Evolutionary conservation across 2,888 invertebrate species (phyloP), one percentile per base, ranked within the genome.

Genomic region (Megamerina dolium): DNA sequence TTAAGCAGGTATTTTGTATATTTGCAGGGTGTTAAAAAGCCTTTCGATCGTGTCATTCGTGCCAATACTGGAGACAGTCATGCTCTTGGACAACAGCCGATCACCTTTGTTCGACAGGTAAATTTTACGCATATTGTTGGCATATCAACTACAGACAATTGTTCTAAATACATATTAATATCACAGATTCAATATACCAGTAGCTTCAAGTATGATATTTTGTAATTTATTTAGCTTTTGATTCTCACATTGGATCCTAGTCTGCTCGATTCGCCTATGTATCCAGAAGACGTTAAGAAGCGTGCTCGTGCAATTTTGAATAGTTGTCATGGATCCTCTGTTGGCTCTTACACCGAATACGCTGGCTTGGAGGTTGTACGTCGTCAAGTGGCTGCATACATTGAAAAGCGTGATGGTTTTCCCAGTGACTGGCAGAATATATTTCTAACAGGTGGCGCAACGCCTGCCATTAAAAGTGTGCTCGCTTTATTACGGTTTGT

Each of bases 51-150:
- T 70, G 95, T 99, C 38, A 90, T 97, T 64, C 85, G 87, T 62
- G 95, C 96, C 1, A 99, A 99, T 73, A 94, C 99, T 62, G 99
- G 99, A 27, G 99, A 99, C 74, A 93, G 95, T 43, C 99, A 99
- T 76, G 97, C 99, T 1, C 94, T 92, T 87, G 94, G 94, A 21
- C 96, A 99, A 69, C 72, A 75, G 38, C 97, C 97, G 13, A 83
- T 99, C 56, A 96, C 95, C 1, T 97, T 91, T 70, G 80, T 99
- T 53, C 78, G 97, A 63, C 94, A 97, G 81, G 93, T 88, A 56
- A 66, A 67, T 55, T 20, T 13, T n/a, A n/a, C n/a, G n/a, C 32
- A 13, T 17, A 8, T 2, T 32, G 16, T 4, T 5, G 17, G 32
- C 32, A 16, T 16, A 32, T 17, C 10, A 17, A 32, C 17, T 32